phyloP scores from a whole-genome alignment of 2,113 vertebrate species.

The Mobula hypostoma region DNA sequence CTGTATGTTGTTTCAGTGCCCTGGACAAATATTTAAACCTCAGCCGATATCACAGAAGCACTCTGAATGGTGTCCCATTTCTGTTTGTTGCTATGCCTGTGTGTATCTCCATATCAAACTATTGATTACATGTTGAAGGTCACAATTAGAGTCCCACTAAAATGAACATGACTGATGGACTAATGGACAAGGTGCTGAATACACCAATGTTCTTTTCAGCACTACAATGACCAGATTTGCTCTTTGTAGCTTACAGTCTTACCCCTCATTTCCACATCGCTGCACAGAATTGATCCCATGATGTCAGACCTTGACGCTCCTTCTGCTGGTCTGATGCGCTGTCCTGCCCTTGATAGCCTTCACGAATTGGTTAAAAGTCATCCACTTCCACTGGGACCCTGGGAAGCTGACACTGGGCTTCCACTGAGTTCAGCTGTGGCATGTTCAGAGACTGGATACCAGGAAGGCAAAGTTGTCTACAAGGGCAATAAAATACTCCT shows the following conservation, averaged over 20 bases:
- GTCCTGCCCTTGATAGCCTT: background rate
- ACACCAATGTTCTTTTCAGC: background rate
- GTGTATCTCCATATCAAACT: background rate
- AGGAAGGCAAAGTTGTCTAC: background rate
- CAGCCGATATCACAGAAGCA: background rate
- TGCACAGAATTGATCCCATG: background rate
- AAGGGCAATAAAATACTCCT: background rate
- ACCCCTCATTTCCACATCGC: background rate
- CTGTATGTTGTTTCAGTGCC: background rate
- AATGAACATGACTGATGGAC: background rate
- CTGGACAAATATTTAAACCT: background rate
- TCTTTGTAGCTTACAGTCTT: background rate
- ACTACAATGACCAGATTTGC: background rate
- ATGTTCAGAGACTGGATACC: background rate
- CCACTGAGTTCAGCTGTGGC: background rate
- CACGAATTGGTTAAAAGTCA: background rate
- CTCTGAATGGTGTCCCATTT: background rate
- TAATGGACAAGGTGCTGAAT: background rate
- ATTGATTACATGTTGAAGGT: background rate
- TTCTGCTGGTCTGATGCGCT: background rate
- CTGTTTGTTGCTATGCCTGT: background rate
- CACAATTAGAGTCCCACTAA: too few species aligned
- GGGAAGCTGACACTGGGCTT: background rate
- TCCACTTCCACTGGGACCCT: background rate
- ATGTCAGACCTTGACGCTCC: background rate